A percentile compares a stretch with the other conserved stretches of the same genome.
phyloP scores from a whole-genome alignment of 2,888 invertebrate genomes.

The Fragum fragum region DNA sequence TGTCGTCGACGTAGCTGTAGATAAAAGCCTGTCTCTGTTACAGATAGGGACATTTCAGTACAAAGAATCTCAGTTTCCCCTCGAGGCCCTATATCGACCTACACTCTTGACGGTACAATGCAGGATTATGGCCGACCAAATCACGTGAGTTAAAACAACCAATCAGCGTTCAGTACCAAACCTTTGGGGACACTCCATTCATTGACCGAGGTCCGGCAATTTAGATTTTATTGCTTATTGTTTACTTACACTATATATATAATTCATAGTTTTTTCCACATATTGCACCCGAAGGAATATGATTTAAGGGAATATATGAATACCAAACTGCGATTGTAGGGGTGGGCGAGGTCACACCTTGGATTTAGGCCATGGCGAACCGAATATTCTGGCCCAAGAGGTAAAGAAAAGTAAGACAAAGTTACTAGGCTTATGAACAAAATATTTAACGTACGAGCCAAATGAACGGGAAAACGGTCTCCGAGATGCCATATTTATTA shows the following conservation, averaged over 20 bases:
- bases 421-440: no score
- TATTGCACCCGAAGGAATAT: neutral
- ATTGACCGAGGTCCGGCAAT: conserved; percentile 13
- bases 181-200: neutral
- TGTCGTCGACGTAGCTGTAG: no score
- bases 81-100: neutral
- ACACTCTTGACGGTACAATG: neutral
- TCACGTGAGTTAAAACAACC: neutral
- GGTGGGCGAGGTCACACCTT: neutral
- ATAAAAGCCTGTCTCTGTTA: no score
- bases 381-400: neutral
- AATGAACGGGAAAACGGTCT: no score
- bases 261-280: conserved; percentile 2
- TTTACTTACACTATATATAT: conserved; percentile 6
- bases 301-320: conserved; percentile 3
- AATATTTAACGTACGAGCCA: no score
- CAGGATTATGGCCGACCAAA: neutral
- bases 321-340: neutral
- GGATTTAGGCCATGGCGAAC: neutral
- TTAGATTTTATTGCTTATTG: conserved; percentile 18
- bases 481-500: no score
- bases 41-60: no score
- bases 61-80: neutral
- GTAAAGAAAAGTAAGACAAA: no score
- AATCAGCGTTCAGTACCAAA: neutral